Conservation (phyloP, 2,113 vertebrate species). For the Lucifuga dentata region DNA sequence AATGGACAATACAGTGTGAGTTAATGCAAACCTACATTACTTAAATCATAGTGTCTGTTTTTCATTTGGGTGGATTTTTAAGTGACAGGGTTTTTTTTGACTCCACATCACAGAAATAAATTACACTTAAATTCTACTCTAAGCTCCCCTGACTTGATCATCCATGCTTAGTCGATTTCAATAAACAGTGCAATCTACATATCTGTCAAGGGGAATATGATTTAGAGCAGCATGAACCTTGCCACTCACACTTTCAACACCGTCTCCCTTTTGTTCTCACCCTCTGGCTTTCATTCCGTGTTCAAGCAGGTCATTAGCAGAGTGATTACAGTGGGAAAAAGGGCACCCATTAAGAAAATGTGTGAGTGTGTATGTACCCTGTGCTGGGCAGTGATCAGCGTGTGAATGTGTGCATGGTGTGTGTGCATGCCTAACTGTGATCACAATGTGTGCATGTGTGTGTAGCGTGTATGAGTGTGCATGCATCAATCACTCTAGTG, state of each 20-base stretch:
- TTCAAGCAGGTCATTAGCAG: constrained; percentile 75
- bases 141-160: no score
- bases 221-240: neutral
- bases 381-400: constrained; percentile 27
- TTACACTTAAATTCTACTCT: no score
- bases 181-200: no score
- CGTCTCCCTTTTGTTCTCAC: constrained; percentile 39
- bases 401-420: constrained; percentile 32
- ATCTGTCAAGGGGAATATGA: no score
- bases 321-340: constrained; percentile 71
- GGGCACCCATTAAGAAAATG: constrained; percentile 63
- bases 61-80: no score
- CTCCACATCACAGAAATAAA: no score
- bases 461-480: constrained; percentile 38
- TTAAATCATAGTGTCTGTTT: no score
- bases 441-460: constrained; percentile 39
- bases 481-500: constrained; percentile 68
- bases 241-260: constrained; percentile 7
- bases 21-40: no score
- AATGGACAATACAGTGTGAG: no score
- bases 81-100: no score
- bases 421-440: constrained; percentile 39
- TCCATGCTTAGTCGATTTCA: no score
- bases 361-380: constrained; percentile 14
- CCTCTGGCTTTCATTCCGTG: constrained; percentile 64